A percentile compares a stretch with the other conserved stretches of the same genome.
Evolutionary conservation across 23 tunicate genomes (phyloP).

Genomic region (Phallusia fumigata): DNA sequence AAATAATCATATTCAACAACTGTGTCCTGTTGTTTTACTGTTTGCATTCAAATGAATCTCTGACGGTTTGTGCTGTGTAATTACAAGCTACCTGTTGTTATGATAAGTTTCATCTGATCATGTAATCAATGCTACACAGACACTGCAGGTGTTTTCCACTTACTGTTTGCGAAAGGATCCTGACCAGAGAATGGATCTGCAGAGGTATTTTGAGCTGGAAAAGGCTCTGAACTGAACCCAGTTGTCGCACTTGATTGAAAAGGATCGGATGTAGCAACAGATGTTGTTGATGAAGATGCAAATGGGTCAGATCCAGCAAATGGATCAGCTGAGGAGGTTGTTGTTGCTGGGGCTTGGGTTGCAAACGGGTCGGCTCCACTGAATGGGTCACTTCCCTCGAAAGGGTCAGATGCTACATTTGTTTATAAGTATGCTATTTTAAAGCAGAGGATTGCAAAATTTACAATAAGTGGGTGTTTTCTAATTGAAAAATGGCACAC

Average conservation of each 20-base stretch:
- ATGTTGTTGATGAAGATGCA: conserved; percentile 31
- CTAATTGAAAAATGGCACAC: too few relatives aligned
- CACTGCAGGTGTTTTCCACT: neutral
- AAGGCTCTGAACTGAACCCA: conserved; percentile 27
- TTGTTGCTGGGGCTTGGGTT: neutral
- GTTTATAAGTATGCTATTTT: neutral
- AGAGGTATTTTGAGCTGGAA: conserved; percentile 12
- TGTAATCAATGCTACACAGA: too few relatives aligned
- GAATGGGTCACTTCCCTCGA: conserved; percentile 71
- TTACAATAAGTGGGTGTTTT: neutral
- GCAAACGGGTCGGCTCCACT: conserved; percentile 35
- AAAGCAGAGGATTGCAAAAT: neutral
- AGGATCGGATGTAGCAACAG: conserved; percentile 16
- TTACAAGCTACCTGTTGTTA: too few relatives aligned
- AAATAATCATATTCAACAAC: too few relatives aligned
- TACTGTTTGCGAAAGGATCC: conserved; percentile 67
- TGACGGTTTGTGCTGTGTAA: too few relatives aligned
- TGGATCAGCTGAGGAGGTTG: conserved; percentile 51
- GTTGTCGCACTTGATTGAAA: neutral
- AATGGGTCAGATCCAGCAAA: conserved; percentile 79
- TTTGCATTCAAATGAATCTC: too few relatives aligned
- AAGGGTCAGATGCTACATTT: conserved; percentile 41
- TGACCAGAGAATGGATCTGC: conserved; percentile 61
- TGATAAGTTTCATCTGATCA: too few relatives aligned
- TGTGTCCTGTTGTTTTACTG: too few relatives aligned